Percentiles rank a stretch among this genome's conserved stretches.
Conservation (phyloP, 2,113 vertebrate genomes). For the Aegotheles bennettii region DNA sequence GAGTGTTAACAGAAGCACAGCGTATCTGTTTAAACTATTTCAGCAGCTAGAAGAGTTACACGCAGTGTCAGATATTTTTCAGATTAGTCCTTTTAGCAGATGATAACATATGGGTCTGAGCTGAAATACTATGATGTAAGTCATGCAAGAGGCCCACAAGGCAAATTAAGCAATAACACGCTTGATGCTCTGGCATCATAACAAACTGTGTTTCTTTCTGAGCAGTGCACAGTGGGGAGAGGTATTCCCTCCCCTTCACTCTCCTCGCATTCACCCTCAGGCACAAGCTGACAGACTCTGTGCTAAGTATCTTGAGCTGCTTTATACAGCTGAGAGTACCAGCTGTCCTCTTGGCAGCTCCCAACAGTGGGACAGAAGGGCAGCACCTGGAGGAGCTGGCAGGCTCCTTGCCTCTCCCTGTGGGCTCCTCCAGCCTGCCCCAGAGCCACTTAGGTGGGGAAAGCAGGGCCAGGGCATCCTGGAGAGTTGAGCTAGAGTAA, state of each 20-base stretch:
- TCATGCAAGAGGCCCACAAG: not conserved
- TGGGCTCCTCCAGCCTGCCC: not conserved
- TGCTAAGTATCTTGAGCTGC: not conserved
- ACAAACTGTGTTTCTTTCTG: not conserved
- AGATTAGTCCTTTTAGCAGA: constrained; percentile 35
- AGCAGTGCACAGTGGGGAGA: not conserved
- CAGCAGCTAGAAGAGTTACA: not conserved
- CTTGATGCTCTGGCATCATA: constrained; percentile 9
- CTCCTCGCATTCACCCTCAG: not conserved
- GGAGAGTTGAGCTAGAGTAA: not conserved
- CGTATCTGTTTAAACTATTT: not conserved
- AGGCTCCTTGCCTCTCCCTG: not conserved
- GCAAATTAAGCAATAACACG: constrained; percentile 48
- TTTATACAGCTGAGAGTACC: not conserved
- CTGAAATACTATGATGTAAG: constrained; percentile 16
- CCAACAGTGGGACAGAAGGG: not conserved
- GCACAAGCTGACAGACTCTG: constrained; percentile 15
- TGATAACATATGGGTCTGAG: constrained; percentile 43
- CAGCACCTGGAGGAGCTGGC: constrained; percentile 19
- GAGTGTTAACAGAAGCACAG: not conserved
- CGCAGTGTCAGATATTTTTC: constrained; percentile 40
- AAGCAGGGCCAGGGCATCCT: not conserved
- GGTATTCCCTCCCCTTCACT: not conserved
- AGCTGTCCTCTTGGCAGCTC: constrained; percentile 15
- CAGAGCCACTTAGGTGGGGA: not conserved